Percentiles rank a stretch among this genome's conserved stretches.
Conservation (phyloP, 1,140 invertebrate species). For the Apis florea region DNA sequence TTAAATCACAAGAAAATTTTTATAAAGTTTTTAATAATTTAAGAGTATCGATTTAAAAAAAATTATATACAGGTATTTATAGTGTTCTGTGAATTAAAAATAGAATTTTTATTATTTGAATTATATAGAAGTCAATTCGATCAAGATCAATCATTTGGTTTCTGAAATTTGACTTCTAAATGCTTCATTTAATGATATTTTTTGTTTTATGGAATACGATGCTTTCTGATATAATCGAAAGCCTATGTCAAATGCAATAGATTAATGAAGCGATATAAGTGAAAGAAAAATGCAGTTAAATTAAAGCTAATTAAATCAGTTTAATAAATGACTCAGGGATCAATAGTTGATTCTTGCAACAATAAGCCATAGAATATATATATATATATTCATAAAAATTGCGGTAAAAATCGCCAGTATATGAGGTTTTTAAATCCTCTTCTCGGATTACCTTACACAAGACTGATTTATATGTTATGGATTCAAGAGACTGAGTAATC, state of each 20-base stretch:
- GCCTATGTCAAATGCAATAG: background rate
- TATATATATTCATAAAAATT: background rate
- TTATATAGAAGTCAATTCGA: too few relatives aligned
- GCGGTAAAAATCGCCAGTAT: background rate
- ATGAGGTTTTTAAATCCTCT: background rate
- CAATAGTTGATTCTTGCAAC: background rate
- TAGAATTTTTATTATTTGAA: too few relatives aligned
- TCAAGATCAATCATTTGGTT: too few relatives aligned
- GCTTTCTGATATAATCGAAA: background rate
- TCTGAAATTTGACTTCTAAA: too few relatives aligned
- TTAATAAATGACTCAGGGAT: conserved; percentile 8
- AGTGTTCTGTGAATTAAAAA: background rate
- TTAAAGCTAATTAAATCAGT: background rate
- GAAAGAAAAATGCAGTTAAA: background rate
- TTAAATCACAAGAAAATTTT: background rate
- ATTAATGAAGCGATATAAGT: background rate
- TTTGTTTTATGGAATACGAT: background rate
- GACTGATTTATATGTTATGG: conserved; percentile 62
- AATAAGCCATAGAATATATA: background rate
- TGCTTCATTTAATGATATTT: background rate
- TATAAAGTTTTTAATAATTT: conserved; percentile 13
- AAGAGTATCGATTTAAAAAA: background rate
- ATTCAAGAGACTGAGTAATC: conserved; percentile 63
- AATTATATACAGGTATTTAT: background rate
- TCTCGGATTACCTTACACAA: conserved; percentile 42